Base-by-base conservation (phyloP, 2,797 vertebrate species). In the Neoniphon sammara region DNA sequence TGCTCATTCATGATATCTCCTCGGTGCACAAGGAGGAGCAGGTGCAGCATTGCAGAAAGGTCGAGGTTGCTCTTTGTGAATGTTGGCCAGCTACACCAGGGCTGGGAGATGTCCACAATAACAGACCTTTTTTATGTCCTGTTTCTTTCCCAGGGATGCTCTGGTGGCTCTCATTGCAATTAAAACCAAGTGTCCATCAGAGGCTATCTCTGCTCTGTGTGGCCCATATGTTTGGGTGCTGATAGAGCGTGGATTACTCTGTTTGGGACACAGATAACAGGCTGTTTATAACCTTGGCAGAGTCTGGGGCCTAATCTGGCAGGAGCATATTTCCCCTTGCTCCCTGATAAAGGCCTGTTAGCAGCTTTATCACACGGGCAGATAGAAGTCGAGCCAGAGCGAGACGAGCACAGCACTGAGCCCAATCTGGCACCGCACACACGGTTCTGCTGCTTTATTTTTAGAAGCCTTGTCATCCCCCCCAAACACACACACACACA, bases 261-360 rank as follows among this genome's bases (percentile, higher is more conserved):
- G 96, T 97, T 97, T 94, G 94, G 94, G 95, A 93, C 94, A 93
- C 91, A 91, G 97, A 99, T 99, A 99, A 97, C 93, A 89, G 94
- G 95, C 96, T 97, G 96, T 98, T 98, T 98, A 97, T 98, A 97
- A 97, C 96, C 96, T 97, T 97, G 96, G 96, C 97, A 96, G 95
- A 96, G 96, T 95, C 96, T 93, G 95, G 95, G 94, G 94, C 94
- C 95, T 98, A 99, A 99, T 99, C 97, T 98, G 96, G 93, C 95
- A 95, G 95, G 90, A 97, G 96, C 97, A 99, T 97, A 97, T 98
- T 98, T 97, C 95, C 96, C 96, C 96, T 93, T 83, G 94, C 95
- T 95, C 94, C 91, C 95, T 94, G 97, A 98, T 98, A 98, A 97
- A 95, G 93, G 95, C 94, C 96, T 96, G 95, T 96, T 96, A 95